A percentile compares a stretch with the other conserved stretches of the same genome.
These are phyloP conservation scores for Amphipoea lucens DNA, from an alignment of 2,888 invertebrate species.

Conservation along the genomic window DNA sequence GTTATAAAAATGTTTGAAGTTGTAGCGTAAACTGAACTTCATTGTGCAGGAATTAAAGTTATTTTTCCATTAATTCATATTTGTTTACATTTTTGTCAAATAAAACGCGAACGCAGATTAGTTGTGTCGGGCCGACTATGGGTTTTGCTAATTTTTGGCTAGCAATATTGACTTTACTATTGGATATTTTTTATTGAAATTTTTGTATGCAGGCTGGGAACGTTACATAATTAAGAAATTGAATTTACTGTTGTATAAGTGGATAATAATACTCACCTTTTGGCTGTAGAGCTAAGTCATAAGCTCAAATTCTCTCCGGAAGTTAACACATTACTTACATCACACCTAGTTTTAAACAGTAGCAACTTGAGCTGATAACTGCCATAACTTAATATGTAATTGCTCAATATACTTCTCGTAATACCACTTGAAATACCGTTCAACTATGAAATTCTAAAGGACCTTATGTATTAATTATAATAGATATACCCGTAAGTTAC, in stretches of 20 bases:
- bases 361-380: slow-evolving; percentile 23
- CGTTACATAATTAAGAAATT: too few relatives aligned
- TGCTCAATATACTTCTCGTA: slow-evolving; percentile 41
- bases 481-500: slow-evolving; percentile 33
- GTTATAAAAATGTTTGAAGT: too few relatives aligned
- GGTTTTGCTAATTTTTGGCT: too few relatives aligned
- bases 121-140: too few relatives aligned
- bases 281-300: background rate
- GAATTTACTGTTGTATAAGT: too few relatives aligned
- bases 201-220: background rate
- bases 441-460: slow-evolving; percentile 40
- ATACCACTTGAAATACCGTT: slow-evolving; percentile 38
- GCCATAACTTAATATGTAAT: slow-evolving; percentile 44
- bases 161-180: too few relatives aligned
- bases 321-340: slow-evolving; percentile 23
- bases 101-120: too few relatives aligned
- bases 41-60: too few relatives aligned
- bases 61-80: too few relatives aligned
- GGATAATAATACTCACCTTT: background rate
- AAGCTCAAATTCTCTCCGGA: background rate
- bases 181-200: too few relatives aligned
- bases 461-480: slow-evolving; percentile 48
- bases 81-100: too few relatives aligned
- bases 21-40: too few relatives aligned
- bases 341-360: slow-evolving; percentile 18